Base-by-base conservation (phyloP, 2,888 invertebrate genomes). In the Parascotia fuliginaria region DNA sequence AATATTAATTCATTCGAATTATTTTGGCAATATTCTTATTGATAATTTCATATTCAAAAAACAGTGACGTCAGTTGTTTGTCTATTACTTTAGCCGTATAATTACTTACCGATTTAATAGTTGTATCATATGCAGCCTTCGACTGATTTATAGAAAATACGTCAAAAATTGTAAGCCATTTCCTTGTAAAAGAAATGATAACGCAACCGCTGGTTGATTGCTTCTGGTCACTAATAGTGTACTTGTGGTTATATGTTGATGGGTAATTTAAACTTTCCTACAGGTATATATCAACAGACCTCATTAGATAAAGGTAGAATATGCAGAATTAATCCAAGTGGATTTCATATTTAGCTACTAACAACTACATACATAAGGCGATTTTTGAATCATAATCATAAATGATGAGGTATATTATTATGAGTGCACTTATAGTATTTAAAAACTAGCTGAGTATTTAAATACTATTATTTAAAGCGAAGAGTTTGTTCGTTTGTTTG, bases 121-220 rank as follows among this genome's bases (percentile, higher is more conserved):
- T n/a, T n/a, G n/a, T n/a, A n/a, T n/a, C n/a, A n/a, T n/a, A n/a
- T n/a, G n/a, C n/a, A n/a, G n/a, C n/a, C n/a, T n/a, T n/a, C n/a
- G 68, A 69, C 61, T 13, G 13, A 13, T 13, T 13, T 31, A 31
- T 14, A 73, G 72, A 68, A 73, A 65, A 65, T 51, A 42, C 43
- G 52, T 62, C 45, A 57, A 65, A 70, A 70, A 73, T 57, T 50
- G 48, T 55, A 51, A 58, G 57, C 55, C 6, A 63, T 75, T 77
- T 77, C 70, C 73, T 70, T 33, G 53, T 58, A 44, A 42, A 42
- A 46, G 49, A 44, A 42, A 42, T 50, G 51, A 44, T 48, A 59
- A 55, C 12, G 38, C 32, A 48, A 46, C 39, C 32, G 9, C 49
- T 22, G 13, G 40, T 19, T 57, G 63, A 73, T 75, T 72, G 51